phyloP scores from a whole-genome alignment of 2,888 invertebrate genomes.

The Oscheius sp. region DNA sequence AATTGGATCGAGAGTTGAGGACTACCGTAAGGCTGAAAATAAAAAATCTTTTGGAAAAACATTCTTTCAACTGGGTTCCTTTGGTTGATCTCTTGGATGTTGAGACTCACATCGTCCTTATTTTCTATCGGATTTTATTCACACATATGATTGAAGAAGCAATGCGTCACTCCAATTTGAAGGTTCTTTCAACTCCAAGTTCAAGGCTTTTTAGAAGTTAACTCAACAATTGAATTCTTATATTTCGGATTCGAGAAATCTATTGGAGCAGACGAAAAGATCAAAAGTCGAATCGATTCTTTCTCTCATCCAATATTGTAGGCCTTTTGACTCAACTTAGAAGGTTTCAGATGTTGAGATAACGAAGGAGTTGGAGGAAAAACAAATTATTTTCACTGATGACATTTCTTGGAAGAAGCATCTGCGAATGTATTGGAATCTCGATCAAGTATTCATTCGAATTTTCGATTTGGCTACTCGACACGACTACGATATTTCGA shows the following conservation, averaged over 20 bases:
- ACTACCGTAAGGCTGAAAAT: conserved; percentile 37
- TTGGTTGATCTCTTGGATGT: background rate
- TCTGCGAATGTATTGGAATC: conserved; percentile 51
- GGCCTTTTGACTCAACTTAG: background rate
- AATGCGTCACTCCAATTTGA: conserved; percentile 43
- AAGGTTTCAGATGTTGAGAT: background rate
- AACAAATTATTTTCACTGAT: background rate
- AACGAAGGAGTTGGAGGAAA: background rate
- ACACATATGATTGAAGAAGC: conserved; percentile 58
- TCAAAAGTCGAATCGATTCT: background rate
- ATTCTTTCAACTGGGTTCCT: background rate
- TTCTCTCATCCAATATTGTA: background rate
- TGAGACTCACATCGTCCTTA: conserved; percentile 42
- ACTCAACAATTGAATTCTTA: background rate
- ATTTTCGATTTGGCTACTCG: conserved; percentile 34
- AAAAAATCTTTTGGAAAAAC: background rate
- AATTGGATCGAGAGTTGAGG: conserved; percentile 58
- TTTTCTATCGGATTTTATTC: conserved; percentile 49
- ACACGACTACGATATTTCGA: conserved; percentile 43
- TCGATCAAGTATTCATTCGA: conserved; percentile 53
- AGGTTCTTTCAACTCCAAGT: conserved; percentile 20
- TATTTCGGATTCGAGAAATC: background rate
- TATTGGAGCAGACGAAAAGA: background rate
- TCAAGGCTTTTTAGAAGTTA: conserved; percentile 1
- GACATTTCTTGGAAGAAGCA: conserved; percentile 1